A percentile compares a stretch with the other conserved stretches of the same genome.
These are phyloP conservation scores for Anoplophora glabripennis DNA, from an alignment of 1,140 invertebrate genomes.

Conservation along the genomic window DNA sequence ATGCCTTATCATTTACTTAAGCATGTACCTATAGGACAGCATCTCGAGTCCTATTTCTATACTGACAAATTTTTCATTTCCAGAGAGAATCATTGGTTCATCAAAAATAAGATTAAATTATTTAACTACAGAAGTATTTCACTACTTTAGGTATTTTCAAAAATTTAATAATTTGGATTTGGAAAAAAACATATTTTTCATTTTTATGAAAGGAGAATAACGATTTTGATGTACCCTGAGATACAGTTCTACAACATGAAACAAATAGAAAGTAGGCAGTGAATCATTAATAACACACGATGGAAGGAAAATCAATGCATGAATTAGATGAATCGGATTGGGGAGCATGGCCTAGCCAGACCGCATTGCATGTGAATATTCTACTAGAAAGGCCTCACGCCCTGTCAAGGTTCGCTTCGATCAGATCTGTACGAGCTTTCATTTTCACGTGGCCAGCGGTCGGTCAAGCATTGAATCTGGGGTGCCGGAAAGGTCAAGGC, in stretches of 20 bases:
- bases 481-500: conserved; percentile 23
- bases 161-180: no score
- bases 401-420: conserved; percentile 22
- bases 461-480: conserved; percentile 18
- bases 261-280: not conserved
- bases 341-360: not conserved
- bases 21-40: no score
- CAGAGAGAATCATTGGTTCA: no score
- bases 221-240: no score
- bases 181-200: no score
- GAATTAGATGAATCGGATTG: not conserved
- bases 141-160: no score
- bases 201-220: no score
- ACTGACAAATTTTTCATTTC: no score
- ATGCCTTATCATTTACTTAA: no score
- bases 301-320: not conserved
- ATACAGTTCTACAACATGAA: not conserved
- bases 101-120: no score
- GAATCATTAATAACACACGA: not conserved
- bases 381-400: conserved; percentile 5
- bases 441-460: conserved; percentile 18
- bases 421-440: conserved; percentile 29
- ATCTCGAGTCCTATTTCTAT: no score
- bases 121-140: no score
- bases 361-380: conserved; percentile 11